Conservation (phyloP, 2,113 vertebrate genomes). For the Ophiodon elongatus region DNA sequence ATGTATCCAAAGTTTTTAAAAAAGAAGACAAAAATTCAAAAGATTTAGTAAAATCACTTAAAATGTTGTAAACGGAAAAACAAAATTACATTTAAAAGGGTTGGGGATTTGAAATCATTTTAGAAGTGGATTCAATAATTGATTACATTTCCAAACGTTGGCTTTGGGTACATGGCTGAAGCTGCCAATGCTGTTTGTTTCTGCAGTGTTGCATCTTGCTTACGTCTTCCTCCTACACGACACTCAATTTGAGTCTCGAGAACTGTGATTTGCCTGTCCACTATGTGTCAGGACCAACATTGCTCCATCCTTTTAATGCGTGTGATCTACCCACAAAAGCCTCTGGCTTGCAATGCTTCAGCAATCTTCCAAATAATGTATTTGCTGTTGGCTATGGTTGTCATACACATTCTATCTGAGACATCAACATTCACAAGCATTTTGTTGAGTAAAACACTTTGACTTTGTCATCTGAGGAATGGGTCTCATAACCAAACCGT, state of each 20-base stretch:
- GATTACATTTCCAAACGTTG: background rate
- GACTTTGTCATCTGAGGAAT: background rate
- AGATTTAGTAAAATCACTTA: background rate
- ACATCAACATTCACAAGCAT: background rate
- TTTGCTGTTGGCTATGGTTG: background rate
- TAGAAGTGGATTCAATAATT: background rate
- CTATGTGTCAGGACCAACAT: background rate
- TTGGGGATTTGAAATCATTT: too few species aligned
- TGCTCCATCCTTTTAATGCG: conserved; percentile 4
- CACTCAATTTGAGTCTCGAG: background rate
- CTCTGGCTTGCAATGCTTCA: background rate
- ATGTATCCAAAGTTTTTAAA: background rate
- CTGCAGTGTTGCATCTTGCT: background rate
- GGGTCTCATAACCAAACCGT: background rate
- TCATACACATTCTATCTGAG: background rate
- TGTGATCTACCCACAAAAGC: conserved; percentile 21
- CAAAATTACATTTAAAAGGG: too few species aligned
- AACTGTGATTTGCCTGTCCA: conserved; percentile 3
- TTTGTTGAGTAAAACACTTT: background rate
- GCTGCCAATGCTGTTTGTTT: background rate
- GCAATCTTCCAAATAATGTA: background rate
- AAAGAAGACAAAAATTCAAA: background rate
- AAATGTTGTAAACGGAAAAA: too few species aligned
- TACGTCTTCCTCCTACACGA: background rate
- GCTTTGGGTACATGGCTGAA: background rate